Conservation (phyloP, 2,888 invertebrate species). For the Erebia ligea region DNA sequence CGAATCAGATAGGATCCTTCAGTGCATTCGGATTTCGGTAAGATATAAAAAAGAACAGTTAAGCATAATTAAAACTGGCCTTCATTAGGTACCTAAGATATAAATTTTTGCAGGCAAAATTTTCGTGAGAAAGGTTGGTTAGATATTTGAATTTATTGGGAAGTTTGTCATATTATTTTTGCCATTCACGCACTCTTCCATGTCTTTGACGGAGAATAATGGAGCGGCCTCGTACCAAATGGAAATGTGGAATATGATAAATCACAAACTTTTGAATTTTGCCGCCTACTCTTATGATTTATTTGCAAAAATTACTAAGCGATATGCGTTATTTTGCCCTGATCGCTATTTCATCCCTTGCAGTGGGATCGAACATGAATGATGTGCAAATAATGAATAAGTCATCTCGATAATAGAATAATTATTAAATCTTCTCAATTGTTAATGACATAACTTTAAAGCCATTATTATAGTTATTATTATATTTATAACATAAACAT, state of each 20-base stretch:
- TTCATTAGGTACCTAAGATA: too few species aligned
- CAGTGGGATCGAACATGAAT: conserved; percentile 37
- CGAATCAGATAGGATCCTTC: too few species aligned
- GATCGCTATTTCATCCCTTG: conserved; percentile 38
- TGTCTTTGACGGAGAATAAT: conserved; percentile 80
- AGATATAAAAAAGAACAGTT: too few species aligned
- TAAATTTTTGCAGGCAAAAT: too few species aligned
- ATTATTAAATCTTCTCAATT: too few species aligned
- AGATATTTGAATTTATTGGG: conserved; percentile 4
- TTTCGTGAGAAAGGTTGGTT: not conserved
- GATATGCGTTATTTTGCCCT: conserved; percentile 59
- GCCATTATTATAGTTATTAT: too few species aligned
- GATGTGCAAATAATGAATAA: conserved; percentile 34
- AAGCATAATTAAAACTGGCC: too few species aligned
- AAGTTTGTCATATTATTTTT: conserved; percentile 21
- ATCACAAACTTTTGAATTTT: conserved; percentile 81
- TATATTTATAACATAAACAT: too few species aligned
- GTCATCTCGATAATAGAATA: conserved; percentile 18
- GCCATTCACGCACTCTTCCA: conserved; percentile 48
- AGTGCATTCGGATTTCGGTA: too few species aligned
- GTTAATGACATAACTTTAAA: too few species aligned
- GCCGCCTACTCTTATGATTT: conserved; percentile 74
- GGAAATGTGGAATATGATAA: conserved; percentile 81
- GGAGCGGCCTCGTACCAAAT: conserved; percentile 76
- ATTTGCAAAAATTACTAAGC: conserved; percentile 69